phyloP scores from a whole-genome alignment of 2,888 invertebrate species.

The Leptogaster cylindrica region DNA sequence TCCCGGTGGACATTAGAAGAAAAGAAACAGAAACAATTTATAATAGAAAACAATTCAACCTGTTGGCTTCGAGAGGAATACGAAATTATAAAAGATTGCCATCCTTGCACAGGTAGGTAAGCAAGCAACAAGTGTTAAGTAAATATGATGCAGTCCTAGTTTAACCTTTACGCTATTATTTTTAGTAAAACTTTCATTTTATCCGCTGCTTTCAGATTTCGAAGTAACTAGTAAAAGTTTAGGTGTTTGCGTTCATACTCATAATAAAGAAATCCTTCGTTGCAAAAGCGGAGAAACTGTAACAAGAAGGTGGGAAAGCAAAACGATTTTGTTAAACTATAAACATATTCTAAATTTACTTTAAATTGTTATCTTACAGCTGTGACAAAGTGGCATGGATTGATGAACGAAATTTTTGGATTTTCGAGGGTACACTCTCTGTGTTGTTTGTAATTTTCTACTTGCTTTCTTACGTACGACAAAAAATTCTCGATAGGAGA shows the following conservation, averaged over 20 bases:
- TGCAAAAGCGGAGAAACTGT: constrained; percentile 83
- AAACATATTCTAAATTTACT: neutral
- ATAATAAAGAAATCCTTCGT: constrained; percentile 81
- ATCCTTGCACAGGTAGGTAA: constrained; percentile 77
- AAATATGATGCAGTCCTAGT: neutral
- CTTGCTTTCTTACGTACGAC: constrained; percentile 56
- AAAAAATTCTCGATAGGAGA: constrained; percentile 48
- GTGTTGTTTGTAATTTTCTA: constrained; percentile 55
- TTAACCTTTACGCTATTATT: too few species aligned
- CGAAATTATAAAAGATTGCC: constrained; percentile 76
- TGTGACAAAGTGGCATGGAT: constrained; percentile 85
- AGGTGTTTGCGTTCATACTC: constrained; percentile 81
- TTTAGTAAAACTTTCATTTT: too few species aligned
- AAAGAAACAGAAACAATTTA: constrained; percentile 69
- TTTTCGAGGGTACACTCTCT: constrained; percentile 56
- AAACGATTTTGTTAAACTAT: constrained; percentile 24
- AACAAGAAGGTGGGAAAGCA: constrained; percentile 69
- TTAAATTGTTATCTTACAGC: constrained; percentile 64
- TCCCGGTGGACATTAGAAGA: constrained; percentile 71
- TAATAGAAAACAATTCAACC: constrained; percentile 78
- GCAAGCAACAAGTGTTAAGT: too few species aligned
- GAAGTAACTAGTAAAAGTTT: constrained; percentile 83
- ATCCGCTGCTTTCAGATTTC: constrained; percentile 65
- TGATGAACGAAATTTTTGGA: constrained; percentile 76
- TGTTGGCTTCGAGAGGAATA: constrained; percentile 78